phyloP scores from a whole-genome alignment of 2,888 invertebrate species.

The Rhamphomyia laevipes region DNA sequence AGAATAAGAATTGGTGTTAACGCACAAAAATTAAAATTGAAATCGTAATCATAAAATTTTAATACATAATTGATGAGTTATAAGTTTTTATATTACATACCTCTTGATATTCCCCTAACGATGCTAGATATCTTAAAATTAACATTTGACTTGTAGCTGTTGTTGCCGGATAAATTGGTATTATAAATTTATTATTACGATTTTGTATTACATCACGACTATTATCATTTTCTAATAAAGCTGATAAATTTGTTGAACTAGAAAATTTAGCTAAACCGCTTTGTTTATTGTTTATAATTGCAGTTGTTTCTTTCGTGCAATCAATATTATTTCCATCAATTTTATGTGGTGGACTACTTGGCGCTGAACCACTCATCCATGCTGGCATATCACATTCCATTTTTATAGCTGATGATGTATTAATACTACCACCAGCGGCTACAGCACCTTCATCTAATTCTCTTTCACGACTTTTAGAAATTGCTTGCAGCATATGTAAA shows the following conservation, averaged over 20 bases:
- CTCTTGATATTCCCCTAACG: slow-evolving; percentile 97
- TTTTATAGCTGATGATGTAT: slow-evolving; percentile 18
- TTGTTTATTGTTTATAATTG: neutral
- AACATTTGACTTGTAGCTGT: slow-evolving; percentile 83
- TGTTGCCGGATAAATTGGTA: slow-evolving; percentile 82
- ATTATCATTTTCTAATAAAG: slow-evolving; percentile 26
- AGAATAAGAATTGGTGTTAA: too few species aligned
- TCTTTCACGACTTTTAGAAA: slow-evolving; percentile 21
- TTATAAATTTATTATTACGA: slow-evolving; percentile 37
- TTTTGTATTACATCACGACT: slow-evolving; percentile 28
- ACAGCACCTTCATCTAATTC: neutral
- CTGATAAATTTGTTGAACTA: slow-evolving; percentile 31
- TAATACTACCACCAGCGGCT: neutral
- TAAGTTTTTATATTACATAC: too few species aligned
- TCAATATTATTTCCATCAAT: slow-evolving; percentile 14
- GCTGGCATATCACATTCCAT: slow-evolving; percentile 29
- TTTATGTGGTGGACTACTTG: slow-evolving; percentile 30
- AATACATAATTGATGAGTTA: too few species aligned
- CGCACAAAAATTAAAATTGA: too few species aligned
- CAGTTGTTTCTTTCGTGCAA: slow-evolving; percentile 1
- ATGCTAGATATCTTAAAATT: slow-evolving; percentile 86
- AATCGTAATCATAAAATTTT: too few species aligned
- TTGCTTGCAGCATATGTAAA: slow-evolving; percentile 56
- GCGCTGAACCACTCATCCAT: slow-evolving; percentile 29
- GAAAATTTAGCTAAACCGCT: slow-evolving; percentile 19